Base-by-base conservation (phyloP, 2,113 vertebrate species). In the Limanda limanda region DNA sequence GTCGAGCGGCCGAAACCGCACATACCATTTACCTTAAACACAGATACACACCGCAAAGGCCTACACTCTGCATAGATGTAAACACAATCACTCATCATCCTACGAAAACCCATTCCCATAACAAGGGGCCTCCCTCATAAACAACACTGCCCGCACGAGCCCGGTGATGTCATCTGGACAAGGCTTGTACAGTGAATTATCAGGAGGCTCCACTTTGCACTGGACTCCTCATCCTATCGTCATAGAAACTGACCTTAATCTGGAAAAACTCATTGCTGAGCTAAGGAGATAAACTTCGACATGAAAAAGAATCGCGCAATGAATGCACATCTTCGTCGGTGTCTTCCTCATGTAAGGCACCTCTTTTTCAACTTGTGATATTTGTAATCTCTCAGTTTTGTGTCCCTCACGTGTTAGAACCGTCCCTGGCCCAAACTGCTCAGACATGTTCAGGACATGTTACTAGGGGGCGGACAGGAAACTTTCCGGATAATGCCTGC, bases 111-210 rank as follows among this genome's bases (percentile, higher is more conserved):
- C 74, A 20, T 54, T 31, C 56, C 52, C 71, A 80, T 80, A 80
- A 87, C 71, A 82, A 75, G 72, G 65, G 79, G 81, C 74, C 80
- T 79, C 68, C 48, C 82, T 77, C 56, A 84, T 84, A 89, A 90
- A 91, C 83, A 84, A 45, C 11, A n/a, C 59, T n/a, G 73, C 69
- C 71, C 68, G 66, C 74, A 73, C 21, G 11, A 64, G 68, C 45
- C 2, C 1, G 68, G 58, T 82, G 83, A 88, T 20, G 24, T 90
- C 88, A 85, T 79, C 70, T 37, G 6, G 15, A 5, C 31, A 5
- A 31, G 31, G 68, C 69, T 66, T 55, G 25, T 14, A 47, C 55
- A 66, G 51, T 72, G 23, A 77, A 67, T 78, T 47, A 71, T 48
- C 56, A 5, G 20, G 57, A 73, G 27, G 51, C 69, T 58, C n/a